Evolutionary conservation across 1,140 invertebrate species (phyloP).

Genomic region (Atta colombica): DNA sequence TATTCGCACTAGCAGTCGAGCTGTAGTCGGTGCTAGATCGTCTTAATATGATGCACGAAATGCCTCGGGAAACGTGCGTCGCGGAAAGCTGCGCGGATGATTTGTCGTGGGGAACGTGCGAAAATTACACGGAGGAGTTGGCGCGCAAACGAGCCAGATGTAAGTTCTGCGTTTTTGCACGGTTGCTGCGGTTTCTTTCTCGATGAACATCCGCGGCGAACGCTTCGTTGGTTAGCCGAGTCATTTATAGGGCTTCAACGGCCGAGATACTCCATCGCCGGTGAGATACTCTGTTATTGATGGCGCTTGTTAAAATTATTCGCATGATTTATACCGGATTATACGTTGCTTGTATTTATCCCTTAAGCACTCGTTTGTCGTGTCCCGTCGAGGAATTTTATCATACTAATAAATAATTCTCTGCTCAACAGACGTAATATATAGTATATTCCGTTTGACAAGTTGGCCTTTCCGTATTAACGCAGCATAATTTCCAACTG

Average conservation of each 20-base stretch:
- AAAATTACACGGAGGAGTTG: conserved; percentile 24
- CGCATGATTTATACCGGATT: conserved; percentile 47
- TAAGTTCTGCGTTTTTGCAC: conserved; percentile 43
- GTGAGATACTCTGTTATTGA: conserved; percentile 44
- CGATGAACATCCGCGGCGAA: conserved; percentile 5
- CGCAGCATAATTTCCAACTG: conserved; percentile 33
- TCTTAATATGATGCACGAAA: conserved; percentile 46
- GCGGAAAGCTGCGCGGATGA: conserved; percentile 27
- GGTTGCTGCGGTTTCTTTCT: conserved; percentile 37
- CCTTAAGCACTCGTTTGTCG: neutral
- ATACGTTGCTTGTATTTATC: conserved; percentile 16
- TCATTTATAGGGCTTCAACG: conserved; percentile 38
- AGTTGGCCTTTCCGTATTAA: conserved; percentile 35
- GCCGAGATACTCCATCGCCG: neutral
- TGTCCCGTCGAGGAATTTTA: conserved; percentile 15
- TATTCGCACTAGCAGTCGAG: conserved; percentile 25
- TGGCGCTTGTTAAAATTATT: conserved; percentile 57
- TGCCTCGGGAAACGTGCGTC: conserved; percentile 34
- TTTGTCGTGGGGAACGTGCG: conserved; percentile 43
- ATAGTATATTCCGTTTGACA: conserved; percentile 37
- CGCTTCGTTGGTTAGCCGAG: conserved; percentile 15
- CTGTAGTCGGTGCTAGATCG: conserved; percentile 3
- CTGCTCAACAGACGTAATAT: conserved; percentile 9
- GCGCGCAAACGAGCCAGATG: conserved; percentile 47
- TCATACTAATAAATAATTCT: conserved; percentile 43